A percentile compares a stretch with the other conserved stretches of the same genome.
These are phyloP conservation scores for Zygothrica quintamaculata DNA, from an alignment of 2,888 invertebrate genomes.

Conservation along the genomic window DNA sequence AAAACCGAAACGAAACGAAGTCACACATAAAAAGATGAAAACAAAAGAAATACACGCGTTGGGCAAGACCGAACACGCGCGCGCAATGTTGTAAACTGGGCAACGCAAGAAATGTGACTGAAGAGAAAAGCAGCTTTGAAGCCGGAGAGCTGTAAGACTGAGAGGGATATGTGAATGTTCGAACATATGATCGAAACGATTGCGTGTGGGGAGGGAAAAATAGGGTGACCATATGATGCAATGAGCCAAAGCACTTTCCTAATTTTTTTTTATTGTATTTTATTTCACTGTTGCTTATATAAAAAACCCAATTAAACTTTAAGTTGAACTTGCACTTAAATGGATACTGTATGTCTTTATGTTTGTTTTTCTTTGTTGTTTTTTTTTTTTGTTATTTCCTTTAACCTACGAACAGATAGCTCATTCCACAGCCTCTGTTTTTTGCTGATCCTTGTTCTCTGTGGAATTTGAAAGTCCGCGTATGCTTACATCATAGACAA, in stretches of 20 bases:
- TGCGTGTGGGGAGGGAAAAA: constrained; percentile 19
- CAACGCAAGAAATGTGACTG: constrained; percentile 61
- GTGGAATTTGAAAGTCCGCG: constrained; percentile 87
- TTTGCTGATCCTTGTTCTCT: constrained; percentile 42
- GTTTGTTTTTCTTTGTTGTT: background rate
- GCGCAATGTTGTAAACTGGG: constrained; percentile 59
- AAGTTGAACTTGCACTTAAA: constrained; percentile 19
- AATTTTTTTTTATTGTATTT: constrained; percentile 12
- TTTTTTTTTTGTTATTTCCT: constrained; percentile 9
- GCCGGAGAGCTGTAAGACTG: constrained; percentile 25
- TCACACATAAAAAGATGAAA: constrained; percentile 32
- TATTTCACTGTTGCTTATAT: background rate
- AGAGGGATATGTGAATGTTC: constrained; percentile 29
- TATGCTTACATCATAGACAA: constrained; percentile 93
- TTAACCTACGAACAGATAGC: constrained; percentile 12
- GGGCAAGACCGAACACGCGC: constrained; percentile 49
- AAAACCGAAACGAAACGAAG: constrained; percentile 31
- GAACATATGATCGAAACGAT: constrained; percentile 62
- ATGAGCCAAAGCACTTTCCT: background rate
- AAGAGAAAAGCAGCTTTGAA: constrained; percentile 27
- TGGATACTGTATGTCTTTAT: constrained; percentile 6
- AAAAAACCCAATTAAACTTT: constrained; percentile 10
- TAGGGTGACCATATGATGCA: constrained; percentile 30
- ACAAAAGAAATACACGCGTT: constrained; percentile 36
- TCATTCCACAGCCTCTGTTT: constrained; percentile 32